Evolutionary conservation across 1,140 invertebrate genomes (phyloP), one percentile per base, ranked within the genome.

Genomic region (Thereuonema tuberculata): DNA sequence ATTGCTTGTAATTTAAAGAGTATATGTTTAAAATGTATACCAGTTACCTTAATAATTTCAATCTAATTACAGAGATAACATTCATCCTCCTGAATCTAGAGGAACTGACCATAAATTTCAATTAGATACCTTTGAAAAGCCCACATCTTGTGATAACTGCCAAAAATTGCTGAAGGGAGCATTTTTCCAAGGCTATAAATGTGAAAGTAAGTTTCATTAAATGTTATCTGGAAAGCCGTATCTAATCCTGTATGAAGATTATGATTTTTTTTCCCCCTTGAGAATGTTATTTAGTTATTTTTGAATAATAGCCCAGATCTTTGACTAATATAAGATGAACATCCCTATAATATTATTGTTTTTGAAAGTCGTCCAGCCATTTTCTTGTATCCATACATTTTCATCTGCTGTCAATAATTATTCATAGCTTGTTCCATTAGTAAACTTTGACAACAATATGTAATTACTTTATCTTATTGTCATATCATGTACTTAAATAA

Each of bases 141-240:
- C 91, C 0, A 81, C 81, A 27, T 83, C 80, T 28, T 96, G 92
- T 74, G 79, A 82, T 57, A 79, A 85, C 66, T 96, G 92, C 72
- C 82, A 82, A 21, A 92, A 91, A 71, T 87, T 93, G 63, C 77
- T 93, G 2, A 91, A 92, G 74, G 94, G 93, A 24, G 78, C 87
- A 62, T 92, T 95, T 73, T 89, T 69, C 64, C 76, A 78, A 64
- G 77, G 77, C 14, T 78, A 78, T 63, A 61, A 68, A 46, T 77
- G 75, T 66, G 63, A 64, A 66, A 66, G 72, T 75, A 66, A 68
- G 66, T 50, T 50, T 50, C 5, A 5, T 50, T 24, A 50, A 50
- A 37, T 37, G 5, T 37, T 37, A 37, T 37, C 17, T 37, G 5
- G 5, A 37, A 5, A 9, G 31, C 17, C 17, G 5, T 9, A 9